A percentile compares a stretch with the other conserved stretches of the same genome.
phyloP scores from a whole-genome alignment of 2,797 vertebrate genomes.

The Aplochiton taeniatus region DNA sequence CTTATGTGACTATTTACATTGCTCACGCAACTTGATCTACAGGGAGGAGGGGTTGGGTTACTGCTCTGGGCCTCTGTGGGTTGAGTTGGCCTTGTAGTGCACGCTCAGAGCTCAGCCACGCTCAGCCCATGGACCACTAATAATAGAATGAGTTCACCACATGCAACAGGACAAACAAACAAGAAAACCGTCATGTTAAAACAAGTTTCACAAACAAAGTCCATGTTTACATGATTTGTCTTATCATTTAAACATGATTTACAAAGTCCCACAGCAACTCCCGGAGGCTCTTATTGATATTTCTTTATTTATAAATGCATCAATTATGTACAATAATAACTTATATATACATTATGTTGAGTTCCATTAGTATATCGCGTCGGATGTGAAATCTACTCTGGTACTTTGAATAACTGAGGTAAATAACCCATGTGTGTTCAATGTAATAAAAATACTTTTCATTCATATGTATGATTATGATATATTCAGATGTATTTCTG shows the following conservation, averaged over 20 bases:
- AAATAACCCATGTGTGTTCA: constrained; percentile 58
- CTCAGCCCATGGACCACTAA: too few species aligned
- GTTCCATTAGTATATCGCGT: constrained; percentile 49
- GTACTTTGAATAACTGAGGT: constrained; percentile 67
- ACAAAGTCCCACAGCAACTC: background rate
- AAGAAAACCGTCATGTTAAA: background rate
- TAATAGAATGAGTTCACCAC: too few species aligned
- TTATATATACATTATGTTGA: constrained; percentile 83
- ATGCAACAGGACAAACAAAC: background rate
- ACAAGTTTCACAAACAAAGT: background rate
- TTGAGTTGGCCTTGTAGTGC: too few species aligned
- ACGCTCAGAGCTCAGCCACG: too few species aligned
- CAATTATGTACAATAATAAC: constrained; percentile 84
- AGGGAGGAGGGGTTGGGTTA: too few species aligned
- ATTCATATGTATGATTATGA: too few species aligned
- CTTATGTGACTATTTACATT: constrained; percentile 1
- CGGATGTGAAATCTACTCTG: constrained; percentile 34
- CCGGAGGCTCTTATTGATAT: constrained; percentile 48
- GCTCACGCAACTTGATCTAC: too few species aligned
- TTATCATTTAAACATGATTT: background rate
- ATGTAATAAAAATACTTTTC: too few species aligned
- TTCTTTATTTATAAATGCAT: constrained; percentile 76
- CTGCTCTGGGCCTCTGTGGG: too few species aligned
- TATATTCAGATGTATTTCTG: too few species aligned
- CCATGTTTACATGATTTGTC: background rate